Evolutionary conservation across 2,113 vertebrate species (phyloP).

Genomic region (Lepus timidus): DNA sequence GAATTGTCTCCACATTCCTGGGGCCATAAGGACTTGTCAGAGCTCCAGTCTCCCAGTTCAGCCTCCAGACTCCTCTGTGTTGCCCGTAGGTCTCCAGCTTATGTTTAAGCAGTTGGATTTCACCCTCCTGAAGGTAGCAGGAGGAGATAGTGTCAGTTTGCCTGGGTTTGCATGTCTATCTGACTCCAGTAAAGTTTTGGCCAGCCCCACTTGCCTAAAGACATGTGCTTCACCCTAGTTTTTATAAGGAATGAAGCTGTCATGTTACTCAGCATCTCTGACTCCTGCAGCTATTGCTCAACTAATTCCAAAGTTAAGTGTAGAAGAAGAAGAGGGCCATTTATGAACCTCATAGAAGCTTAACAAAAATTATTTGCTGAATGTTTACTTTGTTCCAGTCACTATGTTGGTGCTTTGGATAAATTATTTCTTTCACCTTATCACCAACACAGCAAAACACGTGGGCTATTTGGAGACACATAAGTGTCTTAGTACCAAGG

Average conservation of each 20-base stretch:
- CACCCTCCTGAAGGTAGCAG: slow-evolving; percentile 8
- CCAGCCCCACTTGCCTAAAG: background rate
- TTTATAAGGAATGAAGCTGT: slow-evolving; percentile 38
- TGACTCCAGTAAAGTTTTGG: slow-evolving; percentile 46
- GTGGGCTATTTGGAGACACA: background rate
- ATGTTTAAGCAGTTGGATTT: background rate
- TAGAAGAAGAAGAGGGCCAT: slow-evolving; percentile 17
- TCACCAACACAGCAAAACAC: slow-evolving; percentile 15
- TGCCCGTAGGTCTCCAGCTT: background rate
- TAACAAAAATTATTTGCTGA: slow-evolving; percentile 44
- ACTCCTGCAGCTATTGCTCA: slow-evolving; percentile 7
- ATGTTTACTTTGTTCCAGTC: background rate
- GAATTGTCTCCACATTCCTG: background rate
- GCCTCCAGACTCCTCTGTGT: background rate
- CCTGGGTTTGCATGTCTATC: background rate
- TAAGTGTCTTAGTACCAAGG: background rate
- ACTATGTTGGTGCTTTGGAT: background rate
- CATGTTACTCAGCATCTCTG: background rate
- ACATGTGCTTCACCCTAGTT: background rate
- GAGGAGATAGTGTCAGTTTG: background rate
- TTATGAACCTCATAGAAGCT: slow-evolving; percentile 25
- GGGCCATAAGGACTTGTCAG: background rate
- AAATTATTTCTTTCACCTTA: slow-evolving; percentile 10
- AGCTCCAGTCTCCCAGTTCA: background rate
- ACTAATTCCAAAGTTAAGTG: slow-evolving; percentile 28